Base-by-base conservation (phyloP, 2,797 vertebrate genomes). In the Hemibagrus guttatus region DNA sequence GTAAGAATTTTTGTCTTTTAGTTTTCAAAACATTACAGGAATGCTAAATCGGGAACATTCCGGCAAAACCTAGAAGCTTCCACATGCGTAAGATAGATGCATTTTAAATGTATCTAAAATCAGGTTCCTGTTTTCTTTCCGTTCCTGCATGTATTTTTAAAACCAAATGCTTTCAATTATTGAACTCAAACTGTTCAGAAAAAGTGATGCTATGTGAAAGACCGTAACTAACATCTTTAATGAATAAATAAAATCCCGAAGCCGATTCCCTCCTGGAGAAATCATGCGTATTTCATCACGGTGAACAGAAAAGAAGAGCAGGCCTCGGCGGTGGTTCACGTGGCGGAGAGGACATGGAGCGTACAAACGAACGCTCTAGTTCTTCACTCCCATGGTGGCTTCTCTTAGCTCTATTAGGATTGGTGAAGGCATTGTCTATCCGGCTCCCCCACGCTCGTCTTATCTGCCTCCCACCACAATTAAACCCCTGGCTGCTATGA, bases 401-500 rank as follows among this genome's bases (percentile, higher is more conserved):
- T 76, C 83, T 88, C 85, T 76, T 89, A 79, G 90, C 80, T 87
- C 91, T 89, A 90, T 89, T 91, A 90, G 86, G 86, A 89, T 59
- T 83, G 85, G 74, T 81, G 83, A 87, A 87, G 90, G 88, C 91
- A 90, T 91, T 91, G 90, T 92, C 87, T 88, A 68, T 72, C 71
- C 19, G 26, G 79, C 88, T 87, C 63, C 87, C 82, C 75, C 86
- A 83, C 74, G 58, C 64, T 89, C 71, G 75, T 68, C 88, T 90
- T 90, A 91, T 91, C 91, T 85, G 79, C 87, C 64, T 87, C 81
- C 85, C 71, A 85, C 84, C 89, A 92, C 90, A 87, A 89, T 87
- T 87, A 91, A 80, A 91, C 85, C 90, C 85, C 87, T 88, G 56
- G 86, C 87, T 80, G 85, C 85, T 89, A 84, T 87, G 81, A 66